Conservation (phyloP, 2,888 invertebrate species). For the Caenorhabditis zanzibari region DNA sequence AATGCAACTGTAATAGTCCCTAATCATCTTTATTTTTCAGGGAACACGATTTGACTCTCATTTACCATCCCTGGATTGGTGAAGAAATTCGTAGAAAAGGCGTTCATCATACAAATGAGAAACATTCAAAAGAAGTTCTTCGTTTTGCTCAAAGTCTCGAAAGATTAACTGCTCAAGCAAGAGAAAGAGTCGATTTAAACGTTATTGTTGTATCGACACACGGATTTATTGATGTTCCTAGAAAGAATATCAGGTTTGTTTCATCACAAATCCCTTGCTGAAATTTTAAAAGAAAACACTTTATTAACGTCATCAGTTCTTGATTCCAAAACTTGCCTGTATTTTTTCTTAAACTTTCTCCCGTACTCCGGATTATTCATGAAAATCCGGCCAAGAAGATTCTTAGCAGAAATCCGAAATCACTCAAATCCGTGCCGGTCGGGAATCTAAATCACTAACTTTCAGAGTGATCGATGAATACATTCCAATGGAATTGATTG, state of each 20-base stretch:
- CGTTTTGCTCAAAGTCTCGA: constrained; percentile 69
- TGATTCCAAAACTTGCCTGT: not conserved
- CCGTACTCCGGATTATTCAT: constrained; percentile 20
- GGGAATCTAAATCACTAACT: too few species aligned
- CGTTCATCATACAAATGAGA: constrained; percentile 60
- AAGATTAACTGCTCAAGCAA: constrained; percentile 68
- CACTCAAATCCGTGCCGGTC: not conserved
- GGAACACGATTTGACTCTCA: constrained; percentile 71
- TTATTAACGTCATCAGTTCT: not conserved
- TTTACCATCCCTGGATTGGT: constrained; percentile 71
- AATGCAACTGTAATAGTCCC: not conserved
- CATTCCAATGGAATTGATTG: constrained; percentile 74
- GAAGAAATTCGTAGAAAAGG: constrained; percentile 69
- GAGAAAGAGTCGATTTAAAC: constrained; percentile 74
- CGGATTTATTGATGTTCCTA: constrained; percentile 71
- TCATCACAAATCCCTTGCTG: not conserved
- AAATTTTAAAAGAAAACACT: not conserved
- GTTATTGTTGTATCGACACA: constrained; percentile 75
- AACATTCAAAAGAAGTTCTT: constrained; percentile 56
- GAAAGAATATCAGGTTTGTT: constrained; percentile 67
- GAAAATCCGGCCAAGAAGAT: not conserved
- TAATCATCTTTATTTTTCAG: constrained; percentile 45
- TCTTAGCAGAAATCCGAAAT: constrained; percentile 14
- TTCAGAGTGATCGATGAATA: constrained; percentile 74
- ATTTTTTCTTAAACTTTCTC: not conserved